A percentile compares a stretch with the other conserved stretches of the same genome.
These are phyloP conservation scores for Pseudorasbora parva DNA, from an alignment of 2,113 vertebrate genomes.

Conservation along the genomic window DNA sequence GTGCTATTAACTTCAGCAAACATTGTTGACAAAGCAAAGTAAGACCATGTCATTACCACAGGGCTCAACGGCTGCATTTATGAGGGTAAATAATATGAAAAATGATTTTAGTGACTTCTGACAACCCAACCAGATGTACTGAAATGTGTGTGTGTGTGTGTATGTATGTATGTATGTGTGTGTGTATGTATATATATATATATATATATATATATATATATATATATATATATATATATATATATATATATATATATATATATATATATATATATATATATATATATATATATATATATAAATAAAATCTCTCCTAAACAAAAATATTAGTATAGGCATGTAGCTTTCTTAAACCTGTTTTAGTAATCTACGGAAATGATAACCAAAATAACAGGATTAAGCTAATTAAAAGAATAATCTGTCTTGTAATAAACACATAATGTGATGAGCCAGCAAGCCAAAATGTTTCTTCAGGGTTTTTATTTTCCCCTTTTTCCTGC, in stretches of 20 bases:
- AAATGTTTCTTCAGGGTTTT: constrained; percentile 58
- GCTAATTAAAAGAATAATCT: constrained; percentile 74
- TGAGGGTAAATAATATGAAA: neutral
- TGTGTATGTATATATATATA: no score
- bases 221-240: no score
- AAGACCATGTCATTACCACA: constrained; percentile 57
- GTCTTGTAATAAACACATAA: constrained; percentile 40
- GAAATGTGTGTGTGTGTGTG: no score
- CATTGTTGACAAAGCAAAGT: constrained; percentile 57
- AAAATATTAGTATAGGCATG: constrained; percentile 6
- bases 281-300: no score
- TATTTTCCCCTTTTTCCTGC: constrained; percentile 42
- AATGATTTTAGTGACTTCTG: neutral
- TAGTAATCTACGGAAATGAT: constrained; percentile 79
- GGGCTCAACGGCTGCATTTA: neutral
- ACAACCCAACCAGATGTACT: neutral
- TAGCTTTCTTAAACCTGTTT: constrained; percentile 59
- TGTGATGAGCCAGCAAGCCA: constrained; percentile 57
- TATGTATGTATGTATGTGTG: no score
- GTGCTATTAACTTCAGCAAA: constrained; percentile 41
- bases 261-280: no score
- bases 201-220: no score
- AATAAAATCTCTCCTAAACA: neutral
- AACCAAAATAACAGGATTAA: constrained; percentile 78
- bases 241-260: no score